Percentiles rank a stretch among this genome's conserved stretches.
Conservation (phyloP, 2,113 vertebrate genomes). For the Myotis davidii region DNA sequence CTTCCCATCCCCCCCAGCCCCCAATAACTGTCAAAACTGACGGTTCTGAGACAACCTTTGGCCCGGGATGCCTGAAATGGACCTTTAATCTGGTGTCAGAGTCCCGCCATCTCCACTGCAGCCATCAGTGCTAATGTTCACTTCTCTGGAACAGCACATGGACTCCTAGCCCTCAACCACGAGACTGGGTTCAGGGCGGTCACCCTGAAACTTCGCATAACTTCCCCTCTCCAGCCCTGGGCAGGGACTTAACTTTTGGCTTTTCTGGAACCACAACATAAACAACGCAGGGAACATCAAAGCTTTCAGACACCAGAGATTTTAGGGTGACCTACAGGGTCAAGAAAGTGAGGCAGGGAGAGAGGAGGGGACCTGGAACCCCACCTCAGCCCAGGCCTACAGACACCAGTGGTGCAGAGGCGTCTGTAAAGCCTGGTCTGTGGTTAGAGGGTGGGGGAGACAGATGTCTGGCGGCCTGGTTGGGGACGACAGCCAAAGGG, state of each 20-base stretch:
- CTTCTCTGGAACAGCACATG: slow-evolving; percentile 67
- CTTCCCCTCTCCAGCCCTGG: slow-evolving; percentile 66
- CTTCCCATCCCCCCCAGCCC: background rate
- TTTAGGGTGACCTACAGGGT: background rate
- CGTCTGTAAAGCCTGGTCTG: background rate
- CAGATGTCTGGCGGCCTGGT: slow-evolving; percentile 59
- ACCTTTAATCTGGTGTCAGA: slow-evolving; percentile 70
- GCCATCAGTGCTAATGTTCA: slow-evolving; percentile 63
- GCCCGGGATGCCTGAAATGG: slow-evolving; percentile 20
- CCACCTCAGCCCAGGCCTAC: background rate
- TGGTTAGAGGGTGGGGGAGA: slow-evolving; percentile 41
- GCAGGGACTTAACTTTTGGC: slow-evolving; percentile 59
- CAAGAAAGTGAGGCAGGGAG: slow-evolving; percentile 51
- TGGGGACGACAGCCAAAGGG: slow-evolving; percentile 65
- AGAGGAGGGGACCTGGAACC: background rate
- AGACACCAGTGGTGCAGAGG: slow-evolving; percentile 1
- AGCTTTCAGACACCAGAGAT: slow-evolving; percentile 37
- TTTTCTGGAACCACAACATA: slow-evolving; percentile 60
- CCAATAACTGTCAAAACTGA: slow-evolving; percentile 42
- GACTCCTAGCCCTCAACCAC: slow-evolving; percentile 59
- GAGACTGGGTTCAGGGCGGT: slow-evolving; percentile 55
- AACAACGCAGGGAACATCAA: slow-evolving; percentile 39
- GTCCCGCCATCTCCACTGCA: slow-evolving; percentile 13
- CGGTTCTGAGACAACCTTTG: slow-evolving; percentile 60
- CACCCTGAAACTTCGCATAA: slow-evolving; percentile 73